Base-by-base conservation (phyloP, 2,797 vertebrate genomes). In the Eurystomus glaucurus region DNA sequence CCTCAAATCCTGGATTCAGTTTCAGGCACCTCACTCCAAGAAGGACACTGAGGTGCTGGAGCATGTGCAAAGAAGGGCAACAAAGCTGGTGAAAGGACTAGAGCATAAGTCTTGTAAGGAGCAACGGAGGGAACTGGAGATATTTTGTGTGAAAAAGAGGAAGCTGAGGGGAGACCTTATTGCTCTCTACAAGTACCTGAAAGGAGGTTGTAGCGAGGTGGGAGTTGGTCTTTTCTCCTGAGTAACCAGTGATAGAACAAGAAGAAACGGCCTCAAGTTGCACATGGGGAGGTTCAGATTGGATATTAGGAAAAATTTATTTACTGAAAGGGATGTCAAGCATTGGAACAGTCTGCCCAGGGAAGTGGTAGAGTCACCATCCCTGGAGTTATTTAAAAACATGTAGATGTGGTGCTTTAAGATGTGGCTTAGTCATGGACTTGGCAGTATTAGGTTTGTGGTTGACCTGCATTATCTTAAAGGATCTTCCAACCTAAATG, bases 1-100 rank as follows among this genome's bases (percentile, higher is more conserved):
- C 25, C n/a, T 76, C 0, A 0, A 75, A 2, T 4, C 2, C 31
- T 45, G 21, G 1, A 28, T 14, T 55, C 15, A 19, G 18, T 31
- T 85, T 55, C 61, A 75, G 11, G 35, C 6, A 17, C 8, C 39
- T 45, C 33, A 28, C 4, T 5, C 0, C 0, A 50, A 21, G 17
- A 54, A 52, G 22, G 39, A 43, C 10, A 3, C 2, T 3, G 68
- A 64, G 29, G 45, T 8, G 33, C 17, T 75, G 57, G 20, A 75
- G 13, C 0, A 10, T 52, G 81, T 31, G 12, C 65, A 75, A n/a
- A 74, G 50, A 58, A 62, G 46, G 39, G n/a, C 51, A 71, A 6
- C 0, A 3, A 11, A 41, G n/a, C n/a, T 74, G 29, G 16, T 10
- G 28, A 41, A 48, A 37, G 11, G 5, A 2, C 54, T 78, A 22